Conservation (phyloP, 1,140 invertebrate species). For the silkworm (Bombyx mori) region DNA sequence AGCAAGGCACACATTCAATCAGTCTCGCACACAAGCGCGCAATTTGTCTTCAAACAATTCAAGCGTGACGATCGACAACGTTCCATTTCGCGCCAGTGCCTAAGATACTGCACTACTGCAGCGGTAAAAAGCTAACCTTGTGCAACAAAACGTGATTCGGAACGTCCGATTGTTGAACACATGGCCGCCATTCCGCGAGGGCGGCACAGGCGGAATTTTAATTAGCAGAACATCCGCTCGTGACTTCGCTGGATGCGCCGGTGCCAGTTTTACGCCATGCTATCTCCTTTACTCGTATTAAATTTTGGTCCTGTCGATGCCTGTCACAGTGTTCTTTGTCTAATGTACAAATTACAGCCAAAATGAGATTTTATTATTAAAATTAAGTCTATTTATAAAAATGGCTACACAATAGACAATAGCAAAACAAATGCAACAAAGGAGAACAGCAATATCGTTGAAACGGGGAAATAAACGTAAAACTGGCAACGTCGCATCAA, state of each 20-base stretch:
- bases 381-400: constrained; percentile 26
- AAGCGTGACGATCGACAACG: constrained; percentile 37
- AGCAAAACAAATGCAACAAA: constrained; percentile 32
- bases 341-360: constrained; percentile 16
- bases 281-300: constrained; percentile 39
- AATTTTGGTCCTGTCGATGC: constrained; percentile 18
- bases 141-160: constrained; percentile 66
- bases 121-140: constrained; percentile 62
- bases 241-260: constrained; percentile 55
- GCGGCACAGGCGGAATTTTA: constrained; percentile 71
- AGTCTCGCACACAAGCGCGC: constrained; percentile 53
- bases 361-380: constrained; percentile 22
- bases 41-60: constrained; percentile 31
- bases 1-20: constrained; percentile 43
- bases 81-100: constrained; percentile 32
- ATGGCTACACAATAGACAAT: constrained; percentile 38
- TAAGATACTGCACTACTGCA: constrained; percentile 33
- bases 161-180: constrained; percentile 66
- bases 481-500: constrained; percentile 60
- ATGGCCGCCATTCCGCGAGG: constrained; percentile 69
- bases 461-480: constrained; percentile 52
- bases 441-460: constrained; percentile 44
- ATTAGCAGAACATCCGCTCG: constrained; percentile 71
- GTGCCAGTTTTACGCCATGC: constrained; percentile 47
- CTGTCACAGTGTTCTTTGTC: constrained; percentile 23